phyloP scores from a whole-genome alignment of 1,140 invertebrate genomes.

The Drosophila kikkawai region DNA sequence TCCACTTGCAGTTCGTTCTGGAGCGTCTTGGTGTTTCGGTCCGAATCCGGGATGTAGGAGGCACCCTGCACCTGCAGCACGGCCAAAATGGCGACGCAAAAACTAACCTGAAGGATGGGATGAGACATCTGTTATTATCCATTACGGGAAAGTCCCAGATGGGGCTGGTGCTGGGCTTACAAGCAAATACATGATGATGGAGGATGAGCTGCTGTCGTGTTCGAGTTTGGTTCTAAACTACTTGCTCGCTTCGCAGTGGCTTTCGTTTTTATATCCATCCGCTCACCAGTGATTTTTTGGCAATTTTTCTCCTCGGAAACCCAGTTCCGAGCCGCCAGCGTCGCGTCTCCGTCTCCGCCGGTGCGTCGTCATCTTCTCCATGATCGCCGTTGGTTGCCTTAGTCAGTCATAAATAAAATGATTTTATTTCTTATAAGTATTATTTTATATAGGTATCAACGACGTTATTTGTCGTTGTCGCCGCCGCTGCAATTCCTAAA shows the following conservation, averaged over 20 bases:
- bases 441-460: conserved; percentile 66
- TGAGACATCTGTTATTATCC: conserved; percentile 34
- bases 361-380: conserved; percentile 53
- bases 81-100: conserved; percentile 22
- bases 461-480: conserved; percentile 63
- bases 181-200: conserved; percentile 39
- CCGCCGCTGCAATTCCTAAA: conserved; percentile 58
- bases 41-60: conserved; percentile 68
- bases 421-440: conserved; percentile 78
- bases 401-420: conserved; percentile 81
- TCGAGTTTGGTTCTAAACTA: conserved; percentile 75
- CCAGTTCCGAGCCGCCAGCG: conserved; percentile 49
- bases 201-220: conserved; percentile 18
- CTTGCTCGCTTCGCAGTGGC: conserved; percentile 62
- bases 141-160: conserved; percentile 4
- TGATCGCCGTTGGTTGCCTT: conserved; percentile 43
- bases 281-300: conserved; percentile 47
- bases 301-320: conserved; percentile 60
- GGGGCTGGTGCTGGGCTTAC: conserved; percentile 41
- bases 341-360: conserved; percentile 20
- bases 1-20: conserved; percentile 71
- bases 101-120: conserved; percentile 36
- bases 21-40: conserved; percentile 62
- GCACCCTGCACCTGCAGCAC: conserved; percentile 47
- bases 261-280: conserved; percentile 81